A percentile compares a stretch with the other conserved stretches of the same genome.
Conservation (phyloP, 2,113 vertebrate species). For the Pelmatolapia mariae region DNA sequence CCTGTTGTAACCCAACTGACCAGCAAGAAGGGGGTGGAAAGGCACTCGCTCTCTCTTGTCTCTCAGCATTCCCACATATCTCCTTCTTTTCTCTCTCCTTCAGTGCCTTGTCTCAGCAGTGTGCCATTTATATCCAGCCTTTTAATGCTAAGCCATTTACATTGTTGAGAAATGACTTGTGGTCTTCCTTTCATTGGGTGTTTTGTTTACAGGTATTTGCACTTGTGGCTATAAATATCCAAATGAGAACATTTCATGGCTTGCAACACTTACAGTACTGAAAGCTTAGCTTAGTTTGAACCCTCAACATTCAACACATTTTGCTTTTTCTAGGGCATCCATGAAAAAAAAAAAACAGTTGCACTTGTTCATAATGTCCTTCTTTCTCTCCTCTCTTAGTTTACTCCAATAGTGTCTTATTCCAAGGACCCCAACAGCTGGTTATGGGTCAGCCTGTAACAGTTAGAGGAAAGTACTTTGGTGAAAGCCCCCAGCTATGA, state of each 20-base stretch:
- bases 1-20: conserved; percentile 36
- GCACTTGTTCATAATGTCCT: background rate
- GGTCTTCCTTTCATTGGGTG: background rate
- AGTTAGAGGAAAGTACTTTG: conserved; percentile 16
- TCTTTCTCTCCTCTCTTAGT: background rate
- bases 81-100: background rate
- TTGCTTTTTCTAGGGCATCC: background rate
- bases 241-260: background rate
- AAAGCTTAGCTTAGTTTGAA: background rate
- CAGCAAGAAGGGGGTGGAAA: background rate
- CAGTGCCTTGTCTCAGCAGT: background rate
- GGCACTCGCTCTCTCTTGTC: background rate
- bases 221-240: conserved; percentile 10
- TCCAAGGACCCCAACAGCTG: conserved; percentile 4
- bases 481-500: conserved; percentile 16
- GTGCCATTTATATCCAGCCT: background rate
- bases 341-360: background rate
- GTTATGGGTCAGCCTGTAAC: background rate
- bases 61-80: background rate
- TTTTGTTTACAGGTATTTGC: background rate
- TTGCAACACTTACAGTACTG: background rate
- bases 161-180: background rate
- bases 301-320: background rate
- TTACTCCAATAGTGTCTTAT: background rate
- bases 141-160: background rate